A percentile compares a stretch with the other conserved stretches of the same genome.
These are phyloP conservation scores for Teleogryllus oceanicus DNA, from an alignment of 2,888 invertebrate species.

Conservation along the genomic window DNA sequence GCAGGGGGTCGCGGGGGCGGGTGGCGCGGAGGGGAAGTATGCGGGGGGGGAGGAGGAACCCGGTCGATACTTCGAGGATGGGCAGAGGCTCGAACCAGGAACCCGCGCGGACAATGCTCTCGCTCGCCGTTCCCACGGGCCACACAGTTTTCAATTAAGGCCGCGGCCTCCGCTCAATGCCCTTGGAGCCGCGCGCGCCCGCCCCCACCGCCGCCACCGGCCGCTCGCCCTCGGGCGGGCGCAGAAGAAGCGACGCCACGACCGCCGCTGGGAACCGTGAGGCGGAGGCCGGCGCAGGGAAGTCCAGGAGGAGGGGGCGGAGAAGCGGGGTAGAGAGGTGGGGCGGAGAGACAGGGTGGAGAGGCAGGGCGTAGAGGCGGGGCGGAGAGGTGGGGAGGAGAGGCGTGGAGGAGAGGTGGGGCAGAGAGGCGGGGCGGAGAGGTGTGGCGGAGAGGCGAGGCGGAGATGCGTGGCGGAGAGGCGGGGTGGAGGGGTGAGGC, in stretches of 20 bases:
- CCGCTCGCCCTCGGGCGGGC: background rate
- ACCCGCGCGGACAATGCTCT: background rate
- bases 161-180: constrained; percentile 2
- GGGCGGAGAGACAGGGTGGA: background rate
- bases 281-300: background rate
- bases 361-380: background rate
- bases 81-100: background rate
- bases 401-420: background rate
- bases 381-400: background rate
- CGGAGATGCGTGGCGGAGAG: too few relatives aligned
- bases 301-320: too few relatives aligned
- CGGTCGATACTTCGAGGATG: too few relatives aligned
- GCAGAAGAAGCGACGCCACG: background rate
- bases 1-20: background rate
- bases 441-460: too few relatives aligned
- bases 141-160: constrained; percentile 18
- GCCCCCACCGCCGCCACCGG: background rate
- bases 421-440: background rate
- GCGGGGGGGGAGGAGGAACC: too few relatives aligned
- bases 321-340: background rate
- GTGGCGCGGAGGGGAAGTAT: too few relatives aligned
- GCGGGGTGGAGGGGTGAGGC: too few relatives aligned
- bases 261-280: background rate
- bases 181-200: background rate
- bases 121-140: background rate